Base-by-base conservation (phyloP, 2,113 vertebrate genomes). In the Bucco capensis region DNA sequence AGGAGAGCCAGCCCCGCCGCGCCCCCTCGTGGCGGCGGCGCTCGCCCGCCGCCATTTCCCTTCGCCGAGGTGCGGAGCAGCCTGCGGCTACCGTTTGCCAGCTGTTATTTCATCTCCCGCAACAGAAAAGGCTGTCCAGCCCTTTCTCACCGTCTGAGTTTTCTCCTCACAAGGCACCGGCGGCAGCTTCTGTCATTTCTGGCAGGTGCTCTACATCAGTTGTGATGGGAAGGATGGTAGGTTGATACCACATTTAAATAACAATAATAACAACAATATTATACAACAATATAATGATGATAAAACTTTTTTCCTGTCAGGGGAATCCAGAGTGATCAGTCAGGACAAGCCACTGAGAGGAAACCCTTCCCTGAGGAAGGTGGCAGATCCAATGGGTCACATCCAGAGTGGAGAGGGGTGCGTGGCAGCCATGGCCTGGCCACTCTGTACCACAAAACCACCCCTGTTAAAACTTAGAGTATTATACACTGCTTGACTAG, bases 371-470 rank as follows among this genome's bases (percentile, higher is more conserved):
- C 19, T 3, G 8, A 2, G 1, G 14, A 67, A 17, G 3, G 1
- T 0, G 2, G 25, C 69, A n/a, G 16, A 12, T 47, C 10, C 0
- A 1, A 30, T 1, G 28, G 30, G 14, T 73, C 65, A 21, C 42
- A 19, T 22, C 28, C 44, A 18, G 8, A 23, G 25, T 23, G 57
- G 6, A 37, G 13, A 11, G 6, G 7, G 40, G 17, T 1, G 0
- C 12, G 33, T 33, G 28, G 72, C 50, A 46, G 61, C 19, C 57
- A 37, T 6, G 0, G 25, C 50, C 33, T 1, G 8, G 9, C 40
- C 19, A 18, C 14, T 40, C 62, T 5, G 17, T 13, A 31, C 33
- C 25, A 10, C 6, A 19, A 35, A 60, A 79, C 69, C 33, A 54
- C 4, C 42, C 28, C 69, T 22, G 30, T 42, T 15, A 31, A 15